Conservation (phyloP, 2,113 vertebrate genomes). For the Campylorhamphus procurvoides region DNA sequence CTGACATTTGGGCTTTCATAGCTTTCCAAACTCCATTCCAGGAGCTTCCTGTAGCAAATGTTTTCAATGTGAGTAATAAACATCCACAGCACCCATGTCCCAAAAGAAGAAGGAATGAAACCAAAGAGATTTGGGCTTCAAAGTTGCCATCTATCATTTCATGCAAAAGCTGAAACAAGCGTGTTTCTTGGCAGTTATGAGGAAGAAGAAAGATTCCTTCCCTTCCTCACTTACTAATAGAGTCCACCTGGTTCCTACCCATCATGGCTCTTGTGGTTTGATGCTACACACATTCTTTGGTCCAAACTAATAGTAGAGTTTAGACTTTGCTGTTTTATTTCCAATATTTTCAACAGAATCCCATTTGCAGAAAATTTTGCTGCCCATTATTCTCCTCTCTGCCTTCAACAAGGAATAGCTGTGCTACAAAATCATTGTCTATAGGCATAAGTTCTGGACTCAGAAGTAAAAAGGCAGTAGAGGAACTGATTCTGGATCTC, state of each 20-base stretch:
- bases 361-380: background rate
- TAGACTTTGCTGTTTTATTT: background rate
- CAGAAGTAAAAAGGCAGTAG: background rate
- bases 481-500: background rate
- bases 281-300: background rate
- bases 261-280: conserved; percentile 12
- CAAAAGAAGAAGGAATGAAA: conserved; percentile 33
- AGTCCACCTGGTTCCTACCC: conserved; percentile 15
- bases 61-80: conserved; percentile 78
- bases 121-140: background rate
- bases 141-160: conserved; percentile 15
- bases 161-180: conserved; percentile 36
- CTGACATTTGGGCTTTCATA: conserved; percentile 53
- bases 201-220: background rate
- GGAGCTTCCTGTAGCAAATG: conserved; percentile 61
- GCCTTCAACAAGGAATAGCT: background rate
- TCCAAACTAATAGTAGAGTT: background rate
- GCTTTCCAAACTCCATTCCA: conserved; percentile 59
- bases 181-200: conserved; percentile 14
- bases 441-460: background rate
- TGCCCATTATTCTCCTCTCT: background rate
- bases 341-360: background rate
- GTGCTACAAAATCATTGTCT: background rate
- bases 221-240: background rate
- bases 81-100: conserved; percentile 61